Evolutionary conservation across 2,797 vertebrate species (phyloP).

Genomic region (Pangasius larnaudii): DNA sequence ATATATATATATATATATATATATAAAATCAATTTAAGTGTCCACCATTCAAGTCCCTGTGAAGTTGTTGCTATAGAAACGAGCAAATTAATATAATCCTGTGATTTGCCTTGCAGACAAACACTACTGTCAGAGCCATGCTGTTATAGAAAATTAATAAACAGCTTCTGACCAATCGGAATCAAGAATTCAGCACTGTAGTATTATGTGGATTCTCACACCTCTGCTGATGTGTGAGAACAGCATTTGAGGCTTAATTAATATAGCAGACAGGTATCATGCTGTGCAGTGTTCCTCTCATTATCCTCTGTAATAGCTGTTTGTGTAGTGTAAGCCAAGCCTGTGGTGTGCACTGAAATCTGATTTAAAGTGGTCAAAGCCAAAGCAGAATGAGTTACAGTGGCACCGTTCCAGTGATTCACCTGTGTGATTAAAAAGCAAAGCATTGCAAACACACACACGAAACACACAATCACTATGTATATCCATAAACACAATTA

Average conservation of each 20-base stretch:
- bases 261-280: slow-evolving; percentile 42
- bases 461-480: neutral
- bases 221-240: slow-evolving; percentile 14
- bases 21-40: neutral
- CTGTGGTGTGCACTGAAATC: slow-evolving; percentile 20
- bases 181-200: neutral
- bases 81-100: neutral
- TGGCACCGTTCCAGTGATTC: slow-evolving; percentile 4
- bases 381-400: slow-evolving; percentile 22
- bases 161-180: neutral
- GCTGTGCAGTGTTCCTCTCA: slow-evolving; percentile 43
- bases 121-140: neutral
- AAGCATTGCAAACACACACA: neutral
- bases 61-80: neutral
- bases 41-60: neutral
- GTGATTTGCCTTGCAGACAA: neutral
- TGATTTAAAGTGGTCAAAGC: slow-evolving; percentile 32
- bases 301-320: slow-evolving; percentile 43
- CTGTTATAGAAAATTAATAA: neutral
- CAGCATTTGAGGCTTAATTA: slow-evolving; percentile 31
- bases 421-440: slow-evolving; percentile 11
- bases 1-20: too few relatives aligned
- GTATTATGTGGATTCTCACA: neutral
- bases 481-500: neutral
- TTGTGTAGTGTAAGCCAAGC: slow-evolving; percentile 35